Evolutionary conservation across 2,888 invertebrate species (phyloP), one percentile per base, ranked within the genome.

Genomic region (Metellina segmentata): DNA sequence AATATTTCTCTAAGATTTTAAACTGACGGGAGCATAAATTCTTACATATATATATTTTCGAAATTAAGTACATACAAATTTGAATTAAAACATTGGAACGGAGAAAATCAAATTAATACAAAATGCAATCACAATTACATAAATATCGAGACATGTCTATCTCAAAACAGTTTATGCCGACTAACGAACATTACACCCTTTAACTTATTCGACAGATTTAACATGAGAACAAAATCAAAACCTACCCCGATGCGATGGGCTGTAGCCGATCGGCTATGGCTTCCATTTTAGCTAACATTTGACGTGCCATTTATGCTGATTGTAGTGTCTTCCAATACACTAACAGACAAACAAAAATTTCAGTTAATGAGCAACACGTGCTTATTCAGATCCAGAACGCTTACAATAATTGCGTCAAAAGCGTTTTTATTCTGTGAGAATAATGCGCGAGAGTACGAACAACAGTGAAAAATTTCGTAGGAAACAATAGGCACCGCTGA

Each of bases 241-340:
- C 53, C 53, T 71, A 83, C 88, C 49, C 88, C 71, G 71, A 69
- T 77, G 16, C 70, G 7, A 6, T 16, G 19, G 91, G 91, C 19
- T 89, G 79, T 48, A 92, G 48, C 20, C 89, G 72, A 70, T 89
- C 90, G 19, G 92, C 92, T 19, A 92, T 89, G 34, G 89, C 89
- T 83, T 92, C 92, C 89, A 92, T 71, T 51, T 92, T 79, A 8
- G 89, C 52, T 52, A 92, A 71, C 51, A 90, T 48, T 34, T 79
- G 51, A 19, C 81, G 51, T 7, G 74, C 88, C 92, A 92, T 92
- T 52, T 34, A 19, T 81, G 13, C 7, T 0, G 16, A 61, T 16
- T 61, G 11, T 0, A 6, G 16, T 16, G 34, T 9, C 9, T 61
- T 61, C 11, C 7, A 61, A 61, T 16, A 7, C 11, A 11, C 61